Evolutionary conservation across 2,797 vertebrate genomes (phyloP), one percentile per base, ranked within the genome.

Genomic region (Catharus ustulatus): DNA sequence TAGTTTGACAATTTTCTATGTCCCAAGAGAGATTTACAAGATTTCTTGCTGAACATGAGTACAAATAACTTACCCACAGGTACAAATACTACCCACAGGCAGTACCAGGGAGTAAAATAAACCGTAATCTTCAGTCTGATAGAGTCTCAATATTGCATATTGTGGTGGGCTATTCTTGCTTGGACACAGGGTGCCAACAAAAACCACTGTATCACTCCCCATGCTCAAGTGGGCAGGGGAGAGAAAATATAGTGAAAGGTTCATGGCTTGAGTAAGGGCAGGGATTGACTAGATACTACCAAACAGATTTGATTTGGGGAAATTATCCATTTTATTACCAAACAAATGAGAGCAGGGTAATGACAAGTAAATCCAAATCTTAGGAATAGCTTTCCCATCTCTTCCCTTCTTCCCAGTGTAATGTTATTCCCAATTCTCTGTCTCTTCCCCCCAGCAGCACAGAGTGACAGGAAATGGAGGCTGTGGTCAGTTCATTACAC

Each of bases 61-160:
- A 36, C 0, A 0, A 69, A 21, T 13, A 51, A 29, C 16, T 73
- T 61, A 27, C 34, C 34, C 34, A 34, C 34, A 34, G 34, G 15
- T 32, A 61, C 9, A 34, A 34, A 34, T 34, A 34, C 34, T 34
- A 58, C 13, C 12, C 12, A 52, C 3, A 61, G 27, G 7, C 21
- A 64, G 12, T 34, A 55, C 14, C 6, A 46, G 19, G 6, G 67
- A 49, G 7, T 42, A 59, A 86, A 76, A 74, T 32, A 78, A 66
- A 17, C 2, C 6, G 11, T 30, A 72, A 73, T 48, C 21, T 80
- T 30, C 6, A 69, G 12, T 27, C 16, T 52, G 6, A 9, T 51
- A 72, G 20, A 55, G 58, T 14, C 9, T 54, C 38, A 46, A 30
- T 67, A n/a, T 36, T 69, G 20, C 30, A 34, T 52, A 36, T 16